These are phyloP conservation scores for Batillaria attramentaria DNA, from an alignment of 1,140 invertebrate species.

Conservation along the genomic window DNA sequence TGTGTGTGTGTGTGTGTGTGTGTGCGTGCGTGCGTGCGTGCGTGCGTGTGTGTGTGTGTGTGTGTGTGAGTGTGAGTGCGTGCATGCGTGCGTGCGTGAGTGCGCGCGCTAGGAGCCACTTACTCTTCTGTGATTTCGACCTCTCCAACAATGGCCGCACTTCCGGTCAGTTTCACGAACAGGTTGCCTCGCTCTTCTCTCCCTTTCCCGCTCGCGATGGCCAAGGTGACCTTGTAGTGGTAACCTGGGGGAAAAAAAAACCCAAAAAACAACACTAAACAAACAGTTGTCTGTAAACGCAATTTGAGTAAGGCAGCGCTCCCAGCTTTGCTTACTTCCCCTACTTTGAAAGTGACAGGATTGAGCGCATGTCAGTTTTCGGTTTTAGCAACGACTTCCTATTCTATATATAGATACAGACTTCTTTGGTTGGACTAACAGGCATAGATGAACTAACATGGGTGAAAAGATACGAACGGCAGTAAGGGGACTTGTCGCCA, in stretches of 20 bases:
- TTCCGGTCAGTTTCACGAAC: constrained; percentile 45
- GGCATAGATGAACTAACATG: neutral
- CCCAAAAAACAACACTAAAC: neutral
- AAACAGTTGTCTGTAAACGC: too few species aligned
- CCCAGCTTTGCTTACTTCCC: neutral
- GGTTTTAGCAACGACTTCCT: neutral
- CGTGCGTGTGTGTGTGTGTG: neutral
- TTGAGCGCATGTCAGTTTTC: neutral
- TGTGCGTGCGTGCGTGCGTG: neutral
- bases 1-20: neutral
- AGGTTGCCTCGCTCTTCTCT: constrained; percentile 47
- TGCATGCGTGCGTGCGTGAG: neutral
- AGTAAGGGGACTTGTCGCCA: constrained; percentile 45
- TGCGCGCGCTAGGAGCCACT: neutral
- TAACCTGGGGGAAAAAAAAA: constrained; percentile 44
- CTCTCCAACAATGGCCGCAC: constrained; percentile 45
- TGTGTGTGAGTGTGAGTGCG: neutral
- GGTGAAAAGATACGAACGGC: constrained; percentile 48
- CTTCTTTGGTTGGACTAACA: neutral
- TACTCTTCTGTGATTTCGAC: constrained; percentile 47
- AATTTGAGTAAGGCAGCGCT: neutral
- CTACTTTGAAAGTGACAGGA: neutral
- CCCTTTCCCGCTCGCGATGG: constrained; percentile 35
- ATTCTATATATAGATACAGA: neutral
- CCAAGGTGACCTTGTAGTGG: constrained; percentile 50